Conservation (phyloP, 2,888 invertebrate species). For the Caenorhabditis afra region DNA sequence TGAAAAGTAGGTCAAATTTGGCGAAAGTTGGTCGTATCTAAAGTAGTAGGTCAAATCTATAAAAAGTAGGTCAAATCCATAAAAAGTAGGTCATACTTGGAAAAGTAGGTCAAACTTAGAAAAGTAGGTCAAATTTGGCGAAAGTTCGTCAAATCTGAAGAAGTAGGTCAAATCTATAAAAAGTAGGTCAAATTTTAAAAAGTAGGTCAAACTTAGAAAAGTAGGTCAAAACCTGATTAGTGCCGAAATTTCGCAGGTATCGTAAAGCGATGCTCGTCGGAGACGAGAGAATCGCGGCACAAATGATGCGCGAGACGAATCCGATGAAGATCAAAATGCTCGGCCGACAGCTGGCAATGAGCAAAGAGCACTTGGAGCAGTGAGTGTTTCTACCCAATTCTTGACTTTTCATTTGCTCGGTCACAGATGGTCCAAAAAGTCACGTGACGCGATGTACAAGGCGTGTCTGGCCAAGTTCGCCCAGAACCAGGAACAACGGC, state of each 20-base stretch:
- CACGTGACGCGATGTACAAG: slow-evolving; percentile 23
- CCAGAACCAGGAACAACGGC: slow-evolving; percentile 5
- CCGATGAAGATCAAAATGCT: slow-evolving; percentile 37
- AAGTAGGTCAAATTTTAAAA: too few species aligned
- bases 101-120: too few species aligned
- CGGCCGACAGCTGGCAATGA: slow-evolving; percentile 33
- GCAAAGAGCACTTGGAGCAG: slow-evolving; percentile 27
- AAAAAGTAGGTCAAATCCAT: too few species aligned
- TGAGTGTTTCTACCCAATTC: slow-evolving; percentile 8
- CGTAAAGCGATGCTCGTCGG: slow-evolving; percentile 28
- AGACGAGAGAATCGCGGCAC: slow-evolving; percentile 8
- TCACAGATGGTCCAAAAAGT: slow-evolving; percentile 30
- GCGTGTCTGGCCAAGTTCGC: slow-evolving; percentile 34
- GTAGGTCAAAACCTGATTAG: too few species aligned
- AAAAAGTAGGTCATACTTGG: too few species aligned
- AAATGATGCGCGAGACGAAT: slow-evolving; percentile 26
- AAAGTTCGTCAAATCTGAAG: too few species aligned
- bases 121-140: too few species aligned
- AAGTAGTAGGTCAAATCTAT: too few species aligned
- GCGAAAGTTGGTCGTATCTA: slow-evolving; percentile 1
- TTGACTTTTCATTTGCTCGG: too few species aligned
- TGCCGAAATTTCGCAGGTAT: slow-evolving; percentile 21
- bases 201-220: too few species aligned
- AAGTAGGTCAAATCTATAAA: too few species aligned
- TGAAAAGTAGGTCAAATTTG: too few species aligned